Conservation (phyloP, 1,140 invertebrate genomes). For the Tyrophagus putrescentiae region DNA sequence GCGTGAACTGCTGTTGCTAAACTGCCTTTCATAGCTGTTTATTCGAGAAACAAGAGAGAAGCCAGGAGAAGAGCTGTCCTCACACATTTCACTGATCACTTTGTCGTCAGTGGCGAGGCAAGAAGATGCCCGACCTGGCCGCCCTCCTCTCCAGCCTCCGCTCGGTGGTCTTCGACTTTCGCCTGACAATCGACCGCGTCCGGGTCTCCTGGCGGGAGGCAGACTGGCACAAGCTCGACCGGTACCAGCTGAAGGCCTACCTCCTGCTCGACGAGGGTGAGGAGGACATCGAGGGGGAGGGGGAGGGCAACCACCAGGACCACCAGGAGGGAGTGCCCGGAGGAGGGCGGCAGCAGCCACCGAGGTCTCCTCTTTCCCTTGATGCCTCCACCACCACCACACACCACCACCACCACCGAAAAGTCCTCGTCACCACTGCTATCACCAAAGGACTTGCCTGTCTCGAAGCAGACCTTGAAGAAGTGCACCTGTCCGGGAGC, state of each 20-base stretch:
- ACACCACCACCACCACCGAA: not conserved
- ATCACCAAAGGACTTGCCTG: not conserved
- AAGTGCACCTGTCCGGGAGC: not conserved
- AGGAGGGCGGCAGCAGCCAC: too few species aligned
- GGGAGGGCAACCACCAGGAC: too few species aligned
- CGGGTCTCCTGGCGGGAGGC: not conserved
- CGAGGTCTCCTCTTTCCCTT: not conserved
- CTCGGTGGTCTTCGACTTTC: not conserved
- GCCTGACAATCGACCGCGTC: not conserved
- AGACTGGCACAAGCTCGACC: not conserved
- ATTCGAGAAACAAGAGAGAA: too few species aligned
- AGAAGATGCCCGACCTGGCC: not conserved
- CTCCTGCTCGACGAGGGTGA: not conserved
- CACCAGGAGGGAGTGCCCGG: too few species aligned
- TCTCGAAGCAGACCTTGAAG: not conserved
- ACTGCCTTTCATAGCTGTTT: too few species aligned
- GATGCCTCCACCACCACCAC: not conserved
- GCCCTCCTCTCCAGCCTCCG: not conserved
- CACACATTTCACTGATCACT: too few species aligned
- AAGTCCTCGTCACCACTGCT: not conserved
- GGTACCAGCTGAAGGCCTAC: not conserved
- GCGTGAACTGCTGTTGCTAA: too few species aligned
- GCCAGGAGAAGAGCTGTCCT: too few species aligned
- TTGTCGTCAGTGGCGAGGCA: too few species aligned
- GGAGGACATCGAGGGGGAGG: not conserved